These are phyloP conservation scores for Erythrocebus patas DNA, from an alignment of 2,113 vertebrate genomes.

Conservation along the genomic window DNA sequence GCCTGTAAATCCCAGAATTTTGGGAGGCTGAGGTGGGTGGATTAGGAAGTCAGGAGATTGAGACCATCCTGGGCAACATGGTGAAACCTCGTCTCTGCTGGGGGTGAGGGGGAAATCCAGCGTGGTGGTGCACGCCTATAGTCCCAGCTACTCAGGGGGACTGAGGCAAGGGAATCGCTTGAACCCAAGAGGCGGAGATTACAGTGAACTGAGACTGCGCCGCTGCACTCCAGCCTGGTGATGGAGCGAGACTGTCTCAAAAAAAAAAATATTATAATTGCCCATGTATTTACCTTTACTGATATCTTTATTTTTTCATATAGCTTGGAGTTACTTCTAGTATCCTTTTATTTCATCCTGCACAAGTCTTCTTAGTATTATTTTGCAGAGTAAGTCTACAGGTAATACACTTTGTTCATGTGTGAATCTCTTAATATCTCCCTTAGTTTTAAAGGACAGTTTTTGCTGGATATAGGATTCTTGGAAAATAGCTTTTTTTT, in stretches of 20 bases:
- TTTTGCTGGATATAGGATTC: neutral
- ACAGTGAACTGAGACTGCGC: too few relatives aligned
- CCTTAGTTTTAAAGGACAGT: neutral
- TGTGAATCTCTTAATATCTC: neutral
- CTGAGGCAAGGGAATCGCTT: too few relatives aligned
- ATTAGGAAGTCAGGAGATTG: too few relatives aligned
- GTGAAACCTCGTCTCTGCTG: too few relatives aligned
- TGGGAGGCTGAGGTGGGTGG: too few relatives aligned
- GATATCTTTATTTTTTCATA: neutral
- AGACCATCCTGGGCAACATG: too few relatives aligned
- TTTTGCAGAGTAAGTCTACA: neutral
- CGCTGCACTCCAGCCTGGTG: too few relatives aligned
- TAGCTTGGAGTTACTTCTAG: neutral
- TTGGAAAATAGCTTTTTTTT: neutral
- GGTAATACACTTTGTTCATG: neutral
- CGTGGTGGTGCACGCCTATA: rapidly evolving
- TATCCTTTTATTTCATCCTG: neutral
- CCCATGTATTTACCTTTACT: neutral
- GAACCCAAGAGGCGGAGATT: too few relatives aligned
- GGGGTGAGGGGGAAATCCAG: rapidly evolving
- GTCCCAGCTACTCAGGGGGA: too few relatives aligned
- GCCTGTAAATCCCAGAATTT: too few relatives aligned
- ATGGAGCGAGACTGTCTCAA: rapidly evolving
- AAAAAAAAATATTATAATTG: neutral
- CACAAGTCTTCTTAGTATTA: neutral